These are phyloP conservation scores for Cepaea nemoralis DNA, from an alignment of 1,140 invertebrate species.

Conservation along the genomic window DNA sequence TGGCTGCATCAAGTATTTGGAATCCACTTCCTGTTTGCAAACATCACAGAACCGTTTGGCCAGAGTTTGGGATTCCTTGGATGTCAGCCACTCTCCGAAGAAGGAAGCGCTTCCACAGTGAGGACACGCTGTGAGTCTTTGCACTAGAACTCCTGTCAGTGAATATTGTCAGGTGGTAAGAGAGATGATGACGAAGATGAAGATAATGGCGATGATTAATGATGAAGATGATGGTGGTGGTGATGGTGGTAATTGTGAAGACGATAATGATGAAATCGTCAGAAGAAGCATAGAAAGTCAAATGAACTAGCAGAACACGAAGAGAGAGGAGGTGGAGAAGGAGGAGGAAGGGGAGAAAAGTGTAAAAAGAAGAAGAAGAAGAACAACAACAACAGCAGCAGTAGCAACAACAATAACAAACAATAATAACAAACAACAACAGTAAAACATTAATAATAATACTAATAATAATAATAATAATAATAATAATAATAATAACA, in stretches of 20 bases:
- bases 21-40: constrained; percentile 56
- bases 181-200: background rate
- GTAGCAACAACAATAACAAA: too few relatives aligned
- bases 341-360: too few relatives aligned
- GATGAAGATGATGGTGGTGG: background rate
- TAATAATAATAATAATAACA: too few relatives aligned
- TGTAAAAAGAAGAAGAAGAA: too few relatives aligned
- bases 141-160: constrained; percentile 54
- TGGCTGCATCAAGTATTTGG: constrained; percentile 57
- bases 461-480: too few relatives aligned
- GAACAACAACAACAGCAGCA: too few relatives aligned
- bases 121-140: constrained; percentile 57
- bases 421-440: too few relatives aligned
- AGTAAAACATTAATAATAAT: too few relatives aligned
- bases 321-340: too few relatives aligned
- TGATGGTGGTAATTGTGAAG: background rate
- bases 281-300: too few relatives aligned
- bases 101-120: constrained; percentile 55
- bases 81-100: constrained; percentile 64
- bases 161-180: background rate
- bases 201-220: background rate
- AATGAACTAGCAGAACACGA: too few relatives aligned
- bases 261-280: too few relatives aligned
- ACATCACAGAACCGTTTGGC: constrained; percentile 49
- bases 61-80: constrained; percentile 59